Percentiles rank a stretch among this genome's conserved stretches.
phyloP scores from a whole-genome alignment of 92 coral and sea anemone genomes.

The Actinernus sp. region DNA sequence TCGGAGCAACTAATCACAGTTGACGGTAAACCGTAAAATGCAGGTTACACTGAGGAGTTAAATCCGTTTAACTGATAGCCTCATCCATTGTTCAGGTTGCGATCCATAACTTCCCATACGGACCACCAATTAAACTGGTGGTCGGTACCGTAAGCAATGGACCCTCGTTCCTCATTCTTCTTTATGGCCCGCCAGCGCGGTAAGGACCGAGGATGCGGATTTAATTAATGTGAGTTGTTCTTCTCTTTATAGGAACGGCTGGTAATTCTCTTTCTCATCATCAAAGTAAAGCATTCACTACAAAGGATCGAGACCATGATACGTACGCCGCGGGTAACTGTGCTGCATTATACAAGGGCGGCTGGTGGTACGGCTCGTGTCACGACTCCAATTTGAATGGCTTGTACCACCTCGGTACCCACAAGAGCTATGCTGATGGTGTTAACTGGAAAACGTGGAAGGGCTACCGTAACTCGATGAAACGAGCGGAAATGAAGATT shows the following conservation, averaged over 20 bases:
- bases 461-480: slow-evolving; percentile 56
- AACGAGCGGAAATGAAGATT: slow-evolving; percentile 64
- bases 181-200: too few relatives aligned
- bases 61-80: too few relatives aligned
- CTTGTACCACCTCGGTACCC: slow-evolving; percentile 47
- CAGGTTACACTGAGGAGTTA: too few relatives aligned
- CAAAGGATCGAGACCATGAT: slow-evolving; percentile 61
- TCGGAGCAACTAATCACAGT: too few relatives aligned
- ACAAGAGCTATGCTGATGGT: slow-evolving; percentile 38
- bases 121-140: too few relatives aligned
- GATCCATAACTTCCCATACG: too few relatives aligned
- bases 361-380: slow-evolving; percentile 52
- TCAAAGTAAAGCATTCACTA: slow-evolving; percentile 11
- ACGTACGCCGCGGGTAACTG: neutral
- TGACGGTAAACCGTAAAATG: too few relatives aligned
- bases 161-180: too few relatives aligned
- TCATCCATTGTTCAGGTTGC: too few relatives aligned
- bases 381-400: slow-evolving; percentile 45
- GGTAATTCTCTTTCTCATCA: slow-evolving; percentile 49
- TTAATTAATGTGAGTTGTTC: too few relatives aligned
- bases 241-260: slow-evolving; percentile 29
- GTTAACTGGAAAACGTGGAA: slow-evolving; percentile 65
- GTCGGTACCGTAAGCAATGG: too few relatives aligned
- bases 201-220: too few relatives aligned
- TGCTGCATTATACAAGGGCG: slow-evolving; percentile 30